Evolutionary conservation across 2,888 invertebrate species (phyloP).

Genomic region (Drosophila neonasuta): DNA sequence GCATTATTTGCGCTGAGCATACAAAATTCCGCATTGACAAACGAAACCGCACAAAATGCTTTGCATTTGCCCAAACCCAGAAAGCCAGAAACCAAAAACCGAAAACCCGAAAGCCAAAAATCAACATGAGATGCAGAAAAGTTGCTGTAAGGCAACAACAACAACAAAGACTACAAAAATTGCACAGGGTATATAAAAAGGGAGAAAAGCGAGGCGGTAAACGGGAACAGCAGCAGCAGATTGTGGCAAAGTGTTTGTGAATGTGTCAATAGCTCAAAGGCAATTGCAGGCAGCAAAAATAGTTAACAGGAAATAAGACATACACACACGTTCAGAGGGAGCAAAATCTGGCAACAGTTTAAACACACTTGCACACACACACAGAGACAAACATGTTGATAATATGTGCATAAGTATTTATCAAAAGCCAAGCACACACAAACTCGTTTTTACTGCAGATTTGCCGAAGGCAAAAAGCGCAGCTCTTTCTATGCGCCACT

Average conservation of each 20-base stretch:
- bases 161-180: neutral
- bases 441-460: conserved; percentile 11
- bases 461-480: conserved; percentile 43
- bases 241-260: conserved; percentile 68
- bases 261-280: conserved; percentile 70
- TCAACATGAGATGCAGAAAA: conserved; percentile 50
- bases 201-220: neutral
- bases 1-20: conserved; percentile 53
- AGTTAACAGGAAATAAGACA: conserved; percentile 47
- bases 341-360: conserved; percentile 39
- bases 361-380: conserved; percentile 12
- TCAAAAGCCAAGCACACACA: conserved; percentile 45
- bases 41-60: conserved; percentile 45
- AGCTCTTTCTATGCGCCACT: conserved; percentile 38
- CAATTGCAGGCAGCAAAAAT: conserved; percentile 55
- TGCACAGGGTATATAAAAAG: conserved; percentile 13
- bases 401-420: conserved; percentile 64
- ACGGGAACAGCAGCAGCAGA: conserved; percentile 38
- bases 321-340: conserved; percentile 11
- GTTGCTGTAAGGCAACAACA: conserved; percentile 26
- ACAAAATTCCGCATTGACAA: conserved; percentile 42
- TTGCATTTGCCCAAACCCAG: conserved; percentile 33
- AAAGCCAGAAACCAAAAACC: conserved; percentile 15
- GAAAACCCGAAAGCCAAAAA: conserved; percentile 25
- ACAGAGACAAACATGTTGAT: conserved; percentile 44